phyloP scores from a whole-genome alignment of 2,797 vertebrate species.

The Macrochelys suwanniensis region DNA sequence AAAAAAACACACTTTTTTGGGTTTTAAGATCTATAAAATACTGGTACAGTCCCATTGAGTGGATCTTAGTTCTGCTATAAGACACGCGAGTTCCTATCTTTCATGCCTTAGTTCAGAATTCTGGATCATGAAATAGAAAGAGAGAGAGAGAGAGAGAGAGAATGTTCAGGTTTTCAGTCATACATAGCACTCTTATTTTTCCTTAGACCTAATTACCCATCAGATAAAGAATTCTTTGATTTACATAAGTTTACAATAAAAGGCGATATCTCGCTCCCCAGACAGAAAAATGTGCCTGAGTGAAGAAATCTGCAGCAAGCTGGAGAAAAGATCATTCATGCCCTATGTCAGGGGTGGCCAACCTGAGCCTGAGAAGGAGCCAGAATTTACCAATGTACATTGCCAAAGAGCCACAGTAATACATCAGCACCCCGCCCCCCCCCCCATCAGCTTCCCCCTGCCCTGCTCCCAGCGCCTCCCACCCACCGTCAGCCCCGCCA shows the following conservation, averaged over 20 bases:
- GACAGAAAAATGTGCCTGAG: not conserved
- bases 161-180: not conserved
- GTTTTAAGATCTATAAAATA: not conserved
- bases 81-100: not conserved
- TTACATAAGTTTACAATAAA: not conserved
- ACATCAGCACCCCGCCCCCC: too few species aligned
- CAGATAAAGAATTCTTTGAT: not conserved
- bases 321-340: not conserved
- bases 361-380: too few species aligned
- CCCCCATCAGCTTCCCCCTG: too few species aligned
- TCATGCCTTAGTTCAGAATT: not conserved
- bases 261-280: not conserved
- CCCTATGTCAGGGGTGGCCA: not conserved
- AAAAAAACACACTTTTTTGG: not conserved
- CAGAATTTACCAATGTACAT: too few species aligned
- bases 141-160: too few species aligned
- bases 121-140: not conserved
- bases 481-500: too few species aligned
- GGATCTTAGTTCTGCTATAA: not conserved
- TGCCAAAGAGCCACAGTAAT: too few species aligned
- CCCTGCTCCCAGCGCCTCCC: too few species aligned
- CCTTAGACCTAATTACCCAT: not conserved
- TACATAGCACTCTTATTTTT: not conserved
- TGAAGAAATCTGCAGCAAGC: not conserved
- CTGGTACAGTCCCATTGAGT: not conserved